A percentile compares a stretch with the other conserved stretches of the same genome.
Evolutionary conservation across 2,113 vertebrate species (phyloP).

Genomic region (Elephas maximus): DNA sequence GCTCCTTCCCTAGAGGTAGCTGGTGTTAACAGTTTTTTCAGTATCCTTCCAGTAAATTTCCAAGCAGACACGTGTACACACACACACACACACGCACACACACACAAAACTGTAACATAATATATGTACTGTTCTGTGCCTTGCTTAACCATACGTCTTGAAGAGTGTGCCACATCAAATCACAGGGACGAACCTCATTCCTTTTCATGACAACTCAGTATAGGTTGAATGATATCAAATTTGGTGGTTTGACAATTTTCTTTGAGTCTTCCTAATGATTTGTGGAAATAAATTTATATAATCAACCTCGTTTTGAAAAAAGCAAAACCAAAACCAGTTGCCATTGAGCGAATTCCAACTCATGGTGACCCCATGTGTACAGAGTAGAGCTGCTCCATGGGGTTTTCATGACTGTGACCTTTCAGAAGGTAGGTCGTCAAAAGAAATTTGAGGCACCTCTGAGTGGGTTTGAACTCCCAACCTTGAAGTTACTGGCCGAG

Average conservation of each 20-base stretch:
- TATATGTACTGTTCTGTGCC: not conserved
- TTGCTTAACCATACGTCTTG: not conserved
- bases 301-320: not conserved
- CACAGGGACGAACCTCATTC: not conserved
- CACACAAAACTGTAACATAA: not conserved
- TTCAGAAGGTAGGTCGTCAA: not conserved
- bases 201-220: not conserved
- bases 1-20: not conserved
- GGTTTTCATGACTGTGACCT: not conserved
- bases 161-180: not conserved
- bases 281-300: constrained; percentile 51
- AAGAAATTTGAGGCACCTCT: not conserved
- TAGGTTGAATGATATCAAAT: constrained; percentile 12
- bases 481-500: not conserved
- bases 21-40: not conserved
- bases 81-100: not conserved
- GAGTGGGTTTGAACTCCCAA: not conserved
- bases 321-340: not conserved
- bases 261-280: constrained; percentile 31
- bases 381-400: not conserved
- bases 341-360: not conserved
- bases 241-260: not conserved
- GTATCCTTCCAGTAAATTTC: not conserved
- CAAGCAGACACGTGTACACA: no score
- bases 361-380: not conserved